Evolutionary conservation across 30 jellyfish, hydroid and myxozoan genomes (phyloP).

Genomic region (Haliclystus octoradiatus): DNA sequence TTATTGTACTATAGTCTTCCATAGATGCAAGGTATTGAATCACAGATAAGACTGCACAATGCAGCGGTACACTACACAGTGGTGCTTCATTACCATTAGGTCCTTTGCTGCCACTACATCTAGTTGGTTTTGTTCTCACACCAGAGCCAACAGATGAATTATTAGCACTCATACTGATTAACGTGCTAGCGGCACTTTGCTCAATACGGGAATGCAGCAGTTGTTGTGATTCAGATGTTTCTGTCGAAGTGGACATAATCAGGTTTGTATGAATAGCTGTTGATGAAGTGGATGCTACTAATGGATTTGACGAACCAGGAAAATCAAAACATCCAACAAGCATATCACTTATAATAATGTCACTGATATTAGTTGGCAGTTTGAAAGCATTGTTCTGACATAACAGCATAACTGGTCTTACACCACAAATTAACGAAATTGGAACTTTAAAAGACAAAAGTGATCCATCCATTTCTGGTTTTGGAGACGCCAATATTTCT

Average conservation of each 20-base stretch:
- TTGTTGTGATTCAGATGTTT: constrained; percentile 13
- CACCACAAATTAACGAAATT: constrained; percentile 78
- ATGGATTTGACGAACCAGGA: constrained; percentile 7
- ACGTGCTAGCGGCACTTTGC: constrained; percentile 75
- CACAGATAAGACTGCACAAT: constrained; percentile 45
- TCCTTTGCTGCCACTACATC: constrained; percentile 12
- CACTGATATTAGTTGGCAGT: constrained; percentile 64
- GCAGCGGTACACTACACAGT: constrained; percentile 28
- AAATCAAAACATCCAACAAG: constrained; percentile 69
- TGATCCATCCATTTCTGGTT: constrained; percentile 43
- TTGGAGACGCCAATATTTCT: constrained; percentile 40
- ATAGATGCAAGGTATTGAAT: constrained; percentile 57
- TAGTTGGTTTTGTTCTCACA: not conserved
- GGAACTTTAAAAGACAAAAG: constrained; percentile 57
- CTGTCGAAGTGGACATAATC: constrained; percentile 56
- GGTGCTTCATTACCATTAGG: too few species aligned
- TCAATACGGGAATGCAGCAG: constrained; percentile 42
- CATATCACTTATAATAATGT: constrained; percentile 67
- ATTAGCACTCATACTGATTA: constrained; percentile 53
- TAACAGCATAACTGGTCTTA: constrained; percentile 71
- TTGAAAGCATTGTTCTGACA: constrained; percentile 64
- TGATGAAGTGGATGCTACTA: constrained; percentile 32
- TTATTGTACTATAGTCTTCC: constrained; percentile 51
- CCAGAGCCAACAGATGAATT: constrained; percentile 6
- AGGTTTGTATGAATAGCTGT: constrained; percentile 33